These are phyloP conservation scores for Pachymerium ferrugineum DNA, from an alignment of 2,888 invertebrate genomes.

Conservation along the genomic window DNA sequence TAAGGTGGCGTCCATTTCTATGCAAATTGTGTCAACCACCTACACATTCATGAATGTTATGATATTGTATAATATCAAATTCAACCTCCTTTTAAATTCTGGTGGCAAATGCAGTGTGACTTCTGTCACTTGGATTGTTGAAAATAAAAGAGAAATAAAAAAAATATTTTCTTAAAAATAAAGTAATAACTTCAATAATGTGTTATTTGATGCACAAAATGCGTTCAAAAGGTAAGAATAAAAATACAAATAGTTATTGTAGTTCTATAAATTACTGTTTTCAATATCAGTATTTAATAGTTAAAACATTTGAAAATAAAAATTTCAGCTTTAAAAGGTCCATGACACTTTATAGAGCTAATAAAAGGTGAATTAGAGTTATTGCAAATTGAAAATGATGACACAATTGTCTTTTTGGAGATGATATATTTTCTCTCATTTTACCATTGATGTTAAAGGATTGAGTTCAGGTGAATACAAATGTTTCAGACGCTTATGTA, in stretches of 20 bases:
- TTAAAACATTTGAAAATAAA: neutral
- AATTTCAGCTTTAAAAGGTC: neutral
- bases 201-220: neutral
- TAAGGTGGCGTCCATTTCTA: slow-evolving; percentile 14
- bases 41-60: slow-evolving; percentile 16
- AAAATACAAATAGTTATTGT: too few relatives aligned
- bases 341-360: neutral
- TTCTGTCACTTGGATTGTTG: neutral
- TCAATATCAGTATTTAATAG: neutral
- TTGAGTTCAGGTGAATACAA: slow-evolving; percentile 9
- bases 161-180: neutral
- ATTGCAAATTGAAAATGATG: slow-evolving; percentile 2
- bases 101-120: neutral
- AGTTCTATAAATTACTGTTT: neutral
- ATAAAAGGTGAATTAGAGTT: slow-evolving; percentile 1
- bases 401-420: neutral
- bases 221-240: neutral
- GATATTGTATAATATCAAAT: slow-evolving; percentile 12
- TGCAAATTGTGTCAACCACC: slow-evolving; percentile 10
- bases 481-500: neutral
- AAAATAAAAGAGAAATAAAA: neutral
- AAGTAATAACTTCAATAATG: neutral
- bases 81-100: neutral
- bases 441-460: neutral
- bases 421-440: slow-evolving; percentile 20